Base-by-base conservation (phyloP, 2,888 invertebrate species). In the Oasisia sp. region DNA sequence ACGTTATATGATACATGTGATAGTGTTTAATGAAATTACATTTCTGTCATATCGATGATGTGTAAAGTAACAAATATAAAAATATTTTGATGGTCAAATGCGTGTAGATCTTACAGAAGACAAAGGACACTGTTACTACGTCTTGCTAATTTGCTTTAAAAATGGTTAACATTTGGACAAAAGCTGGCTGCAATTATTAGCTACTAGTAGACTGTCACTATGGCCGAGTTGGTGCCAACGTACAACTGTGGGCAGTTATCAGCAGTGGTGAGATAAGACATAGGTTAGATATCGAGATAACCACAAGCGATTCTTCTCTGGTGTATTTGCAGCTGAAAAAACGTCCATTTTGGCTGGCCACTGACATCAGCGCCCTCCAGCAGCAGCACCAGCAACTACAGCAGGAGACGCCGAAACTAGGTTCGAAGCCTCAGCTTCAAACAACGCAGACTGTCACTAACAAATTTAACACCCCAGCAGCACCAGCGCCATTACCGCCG, bases 401-500 rank as follows among this genome's bases (percentile, higher is more conserved):
- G 19, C 58, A 58, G 58, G 58, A 58, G 27, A 14, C 14, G 27
- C 58, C 58, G 19, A 58, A 14, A 58, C 58, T 58, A 58, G 58
- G 58, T 5, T 58, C 58, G 19, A 58, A 58, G 58, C 58, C 58
- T 58, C 14, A 14, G 27, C 58, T 58, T n/a, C 92, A 38, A 9
- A 91, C 91, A 32, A 89, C 92, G 38, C 45, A 92, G 19, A 91
- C 92, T 19, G 32, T 92, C 45, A 92, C 92, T 32, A 92, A 92
- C 45, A 90, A 32, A 90, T 50, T 91, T 32, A 45, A 58, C 32
- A 38, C 56, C 92, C 91, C 58, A 38, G 90, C 74, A 27, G 89
- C 38, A 91, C 56, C 89, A 19, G 91, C 45, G 74, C 90, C 89
- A 91, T 89, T 44, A 32, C 91, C 89, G 90, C 56, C 38, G 32